Conservation (phyloP, 2,113 vertebrate species). For the Nipponia nippon region DNA sequence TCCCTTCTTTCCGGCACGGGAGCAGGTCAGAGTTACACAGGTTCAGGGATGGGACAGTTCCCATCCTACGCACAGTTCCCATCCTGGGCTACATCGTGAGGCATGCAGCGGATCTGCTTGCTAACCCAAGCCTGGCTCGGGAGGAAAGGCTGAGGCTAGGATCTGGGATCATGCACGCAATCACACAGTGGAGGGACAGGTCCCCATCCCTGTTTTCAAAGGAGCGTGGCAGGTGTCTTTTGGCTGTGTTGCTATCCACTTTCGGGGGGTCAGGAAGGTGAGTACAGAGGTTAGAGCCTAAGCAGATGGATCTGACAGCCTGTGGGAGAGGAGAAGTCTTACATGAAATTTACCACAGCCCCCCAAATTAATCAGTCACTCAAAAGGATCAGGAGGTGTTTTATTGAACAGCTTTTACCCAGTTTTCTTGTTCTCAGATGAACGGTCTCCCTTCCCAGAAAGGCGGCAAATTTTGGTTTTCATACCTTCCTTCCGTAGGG, state of each 20-base stretch:
- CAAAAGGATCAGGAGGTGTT: background rate
- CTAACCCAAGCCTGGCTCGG: background rate
- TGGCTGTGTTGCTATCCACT: background rate
- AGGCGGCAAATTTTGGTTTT: background rate
- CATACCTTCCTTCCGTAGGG: slow-evolving; percentile 92
- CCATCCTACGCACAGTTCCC: background rate
- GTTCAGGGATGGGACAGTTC: background rate
- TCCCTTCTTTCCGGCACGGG: background rate
- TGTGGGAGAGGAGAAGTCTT: background rate
- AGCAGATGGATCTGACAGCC: background rate
- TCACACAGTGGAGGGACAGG: background rate
- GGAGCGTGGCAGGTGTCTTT: background rate
- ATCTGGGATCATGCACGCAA: background rate
- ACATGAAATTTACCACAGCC: background rate
- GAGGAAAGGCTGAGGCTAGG: background rate
- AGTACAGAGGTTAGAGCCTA: background rate
- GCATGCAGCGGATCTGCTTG: background rate
- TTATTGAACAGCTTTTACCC: background rate
- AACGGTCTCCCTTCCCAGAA: background rate
- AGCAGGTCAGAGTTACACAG: background rate
- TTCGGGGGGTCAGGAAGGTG: background rate
- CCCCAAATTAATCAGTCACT: background rate
- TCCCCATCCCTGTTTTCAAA: background rate
- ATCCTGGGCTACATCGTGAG: background rate
- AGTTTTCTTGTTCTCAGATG: background rate